Base-by-base conservation (phyloP, 2,888 invertebrate species). In the Ormyrus labotus region DNA sequence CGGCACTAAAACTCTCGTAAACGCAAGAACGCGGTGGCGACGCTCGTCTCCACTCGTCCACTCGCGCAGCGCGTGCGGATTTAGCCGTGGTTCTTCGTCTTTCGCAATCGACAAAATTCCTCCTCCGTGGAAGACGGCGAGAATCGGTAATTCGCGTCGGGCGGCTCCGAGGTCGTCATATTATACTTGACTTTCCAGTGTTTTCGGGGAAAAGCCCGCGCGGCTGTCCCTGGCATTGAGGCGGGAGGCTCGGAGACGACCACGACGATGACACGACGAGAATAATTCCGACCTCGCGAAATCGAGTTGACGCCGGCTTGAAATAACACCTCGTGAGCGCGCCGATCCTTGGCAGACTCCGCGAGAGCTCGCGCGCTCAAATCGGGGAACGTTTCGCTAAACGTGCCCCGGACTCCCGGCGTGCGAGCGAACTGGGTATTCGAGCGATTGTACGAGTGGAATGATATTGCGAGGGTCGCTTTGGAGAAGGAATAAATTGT, bases 261-360 rank as follows among this genome's bases (percentile, higher is more conserved):
- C n/a, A 45, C 83, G 71, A 74, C 9, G 80, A 85, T 86, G 84
- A 85, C 83, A 84, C 75, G 84, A 83, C 85, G 79, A 81, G 84
- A 86, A 84, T 88, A 87, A 87, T 87, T 85, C 82, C 83, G 84
- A 85, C 85, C 85, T 87, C 81, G 85, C 70, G 83, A 85, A 85
- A 87, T 86, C 84, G 85, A 87, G 84, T 84, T 85, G 84, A 87
- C 85, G 85, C 85, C 84, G 83, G 85, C 87, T 85, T 83, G 86
- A 88, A 88, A 88, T 88, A 88, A 88, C 85, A 85, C 68, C 73
- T 55, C 57, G 64, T 61, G 80, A 82, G 83, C 83, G 80, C 82
- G 83, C 83, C 84, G 84, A 87, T 88, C 86, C 86, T 88, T 87
- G 87, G 87, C 86, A 88, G 83, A 85, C 82, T 11, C 57, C n/a